Evolutionary conservation across 1,140 invertebrate species (phyloP).

Genomic region (Temnothorax curvispinosus): DNA sequence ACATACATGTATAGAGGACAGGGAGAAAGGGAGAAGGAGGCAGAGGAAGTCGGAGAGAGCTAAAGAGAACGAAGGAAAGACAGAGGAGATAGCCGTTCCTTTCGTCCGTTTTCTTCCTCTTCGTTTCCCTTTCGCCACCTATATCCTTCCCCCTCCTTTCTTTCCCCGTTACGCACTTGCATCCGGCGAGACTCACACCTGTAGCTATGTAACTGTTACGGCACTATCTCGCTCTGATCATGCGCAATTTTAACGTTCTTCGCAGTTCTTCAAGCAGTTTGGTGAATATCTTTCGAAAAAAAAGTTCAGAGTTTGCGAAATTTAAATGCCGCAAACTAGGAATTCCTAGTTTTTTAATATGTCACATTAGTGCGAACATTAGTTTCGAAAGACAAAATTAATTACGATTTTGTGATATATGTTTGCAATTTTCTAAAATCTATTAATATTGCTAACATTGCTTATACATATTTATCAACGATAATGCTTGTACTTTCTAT

Average conservation of each 20-base stretch:
- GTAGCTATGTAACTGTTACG: slow-evolving; percentile 46
- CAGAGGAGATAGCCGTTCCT: slow-evolving; percentile 30
- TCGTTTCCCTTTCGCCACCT: slow-evolving; percentile 44
- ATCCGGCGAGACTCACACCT: slow-evolving; percentile 50
- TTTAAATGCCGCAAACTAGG: background rate
- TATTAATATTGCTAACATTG: background rate
- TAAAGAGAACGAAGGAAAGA: background rate
- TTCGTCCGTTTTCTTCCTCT: slow-evolving; percentile 43
- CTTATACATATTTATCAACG: background rate
- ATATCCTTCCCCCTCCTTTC: slow-evolving; percentile 12
- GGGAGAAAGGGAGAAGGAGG: background rate
- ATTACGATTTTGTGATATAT: background rate
- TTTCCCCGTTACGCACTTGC: slow-evolving; percentile 41
- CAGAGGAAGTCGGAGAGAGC: background rate
- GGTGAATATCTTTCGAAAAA: background rate
- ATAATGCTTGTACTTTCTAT: background rate
- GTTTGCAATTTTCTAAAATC: background rate
- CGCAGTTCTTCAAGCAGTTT: background rate
- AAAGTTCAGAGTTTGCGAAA: background rate
- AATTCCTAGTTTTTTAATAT: background rate
- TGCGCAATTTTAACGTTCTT: background rate
- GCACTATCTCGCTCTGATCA: background rate
- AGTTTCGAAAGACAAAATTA: background rate
- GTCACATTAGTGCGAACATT: background rate
- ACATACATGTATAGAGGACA: slow-evolving; percentile 65